A percentile compares a stretch with the other conserved stretches of the same genome.
Conservation (phyloP, 2,888 invertebrate species). For the Tribolium freemani region DNA sequence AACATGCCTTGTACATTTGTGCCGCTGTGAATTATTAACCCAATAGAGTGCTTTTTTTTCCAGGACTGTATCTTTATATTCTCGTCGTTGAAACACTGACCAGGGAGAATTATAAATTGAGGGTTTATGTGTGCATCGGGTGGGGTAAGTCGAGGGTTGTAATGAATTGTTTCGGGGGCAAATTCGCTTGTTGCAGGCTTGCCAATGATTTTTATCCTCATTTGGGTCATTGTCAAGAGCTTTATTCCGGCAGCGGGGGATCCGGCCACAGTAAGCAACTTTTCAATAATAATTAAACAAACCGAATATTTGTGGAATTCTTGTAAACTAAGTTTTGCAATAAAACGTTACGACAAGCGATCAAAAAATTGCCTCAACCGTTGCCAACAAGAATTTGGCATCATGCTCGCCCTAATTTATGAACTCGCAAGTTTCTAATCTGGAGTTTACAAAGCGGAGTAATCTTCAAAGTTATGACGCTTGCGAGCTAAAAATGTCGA, state of each 20-base stretch:
- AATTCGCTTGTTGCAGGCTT: slow-evolving; percentile 66
- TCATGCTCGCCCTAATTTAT: too few relatives aligned
- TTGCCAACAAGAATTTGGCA: too few relatives aligned
- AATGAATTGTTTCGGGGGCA: background rate
- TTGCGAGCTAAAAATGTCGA: too few relatives aligned
- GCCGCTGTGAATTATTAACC: background rate
- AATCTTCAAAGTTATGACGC: too few relatives aligned
- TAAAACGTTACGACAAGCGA: too few relatives aligned
- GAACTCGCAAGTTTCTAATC: too few relatives aligned
- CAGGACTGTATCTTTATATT: slow-evolving; percentile 89
- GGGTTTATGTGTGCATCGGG: slow-evolving; percentile 85
- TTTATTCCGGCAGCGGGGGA: slow-evolving; percentile 53
- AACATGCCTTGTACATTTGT: background rate
- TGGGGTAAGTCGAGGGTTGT: slow-evolving; percentile 80
- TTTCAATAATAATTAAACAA: background rate
- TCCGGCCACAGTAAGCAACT: slow-evolving; percentile 46
- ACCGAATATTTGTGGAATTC: background rate
- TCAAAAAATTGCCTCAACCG: too few relatives aligned
- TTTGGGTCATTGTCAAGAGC: slow-evolving; percentile 72
- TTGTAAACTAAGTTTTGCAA: too few relatives aligned
- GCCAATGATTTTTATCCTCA: slow-evolving; percentile 71
- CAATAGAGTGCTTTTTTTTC: slow-evolving; percentile 54
- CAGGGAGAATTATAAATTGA: slow-evolving; percentile 86
- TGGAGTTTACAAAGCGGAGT: too few relatives aligned
- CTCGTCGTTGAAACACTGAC: slow-evolving; percentile 90